Evolutionary conservation across 2,797 vertebrate genomes (phyloP), one percentile per base, ranked within the genome.

Genomic region (Myotis vivesi): DNA sequence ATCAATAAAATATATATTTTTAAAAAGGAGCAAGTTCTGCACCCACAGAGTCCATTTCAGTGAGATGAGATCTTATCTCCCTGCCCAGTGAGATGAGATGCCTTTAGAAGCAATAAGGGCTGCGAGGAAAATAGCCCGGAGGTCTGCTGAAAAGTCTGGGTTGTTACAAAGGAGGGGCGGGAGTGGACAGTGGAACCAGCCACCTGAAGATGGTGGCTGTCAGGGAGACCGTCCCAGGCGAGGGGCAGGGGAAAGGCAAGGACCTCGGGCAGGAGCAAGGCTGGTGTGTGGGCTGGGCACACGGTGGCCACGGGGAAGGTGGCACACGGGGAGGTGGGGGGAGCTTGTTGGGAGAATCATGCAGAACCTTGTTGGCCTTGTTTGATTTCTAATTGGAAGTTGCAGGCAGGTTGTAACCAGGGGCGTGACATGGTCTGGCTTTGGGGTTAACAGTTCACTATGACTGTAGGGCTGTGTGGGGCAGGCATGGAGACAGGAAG

Each of bases 321-420:
- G 59, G 88, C 36, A 20, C 20, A 2, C 6, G 28, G 55, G 8
- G 25, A 20, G 36, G 7, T 2, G 33, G 38, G 75, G 73, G 85
- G 49, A 66, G 68, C 46, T 49, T 10, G 38, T 1, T 0, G 2
- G 19, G 57, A 73, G 41, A 10, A 2, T 79, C 72, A 0, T 16
- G 5, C 9, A 15, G 25, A 53, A 17, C 53, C 73, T 25, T n/a
- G 36, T 2, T 4, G 6, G 25, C 33, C 59, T 80, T 25, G 10
- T 62, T 71, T 77, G 64, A 33, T n/a, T 64, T 51, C 66, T n/a
- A 25, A 41, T 0, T 7, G 15, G 64, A 64, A 46, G 38, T 33
- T 4, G 7, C 3, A 0, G 0, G 80, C 51, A 12, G 49, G 4
- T 53, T 59, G 49, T 25, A 51, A 44, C 12, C 25, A 6, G 71